Evolutionary conservation across 2,888 invertebrate species (phyloP), one percentile per base, ranked within the genome.

Genomic region (Osmoderma eremita): DNA sequence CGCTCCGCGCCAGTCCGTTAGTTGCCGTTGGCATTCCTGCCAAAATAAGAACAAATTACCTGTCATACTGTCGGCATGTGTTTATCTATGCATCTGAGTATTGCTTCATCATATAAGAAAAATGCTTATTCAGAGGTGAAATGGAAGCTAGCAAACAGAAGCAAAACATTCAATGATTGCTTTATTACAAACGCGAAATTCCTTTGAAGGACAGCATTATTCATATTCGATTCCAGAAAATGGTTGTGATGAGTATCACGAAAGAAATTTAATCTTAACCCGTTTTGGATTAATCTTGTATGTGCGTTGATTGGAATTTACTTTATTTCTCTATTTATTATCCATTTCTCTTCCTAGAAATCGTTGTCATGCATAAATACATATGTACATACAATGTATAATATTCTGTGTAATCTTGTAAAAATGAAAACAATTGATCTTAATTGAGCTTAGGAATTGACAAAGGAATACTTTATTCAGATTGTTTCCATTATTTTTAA

Each of bases 11-110:
- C 20, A 13, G 5, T 41, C 41, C 18, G 3, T n/a, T 15, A 20
- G 22, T 1, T 12, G 10, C 17, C 10, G n/a, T 3, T 18, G 4
- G 20, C n/a, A 1, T 10, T n/a, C 8, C 15, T 17, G 18, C 41
- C 20, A 17, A 6, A 41, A 56, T 5, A n/a, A 39, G 8, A 39
- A 41, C 39, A 18, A 54, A 20, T 54, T 39, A 54, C 39, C 17
- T 10, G 15, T 38, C 5, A 3, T n/a, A 39, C 20, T 42, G 41
- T 41, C 12, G 13, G 41, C 20, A 41, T 18, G 12, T 20, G 12
- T 56, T 39, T 41, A 6, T 18, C 41, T 41, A 4, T 20, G 13
- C 22, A 6, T 18, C 41, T 41, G 5, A 12, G 13, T 36, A 17
- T 13, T 48, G 2, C 10, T 20, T 20, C 20, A 48, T 20, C n/a